phyloP scores from a whole-genome alignment of 92 coral and sea anemone genomes.

The Epizoanthus ramosus region DNA sequence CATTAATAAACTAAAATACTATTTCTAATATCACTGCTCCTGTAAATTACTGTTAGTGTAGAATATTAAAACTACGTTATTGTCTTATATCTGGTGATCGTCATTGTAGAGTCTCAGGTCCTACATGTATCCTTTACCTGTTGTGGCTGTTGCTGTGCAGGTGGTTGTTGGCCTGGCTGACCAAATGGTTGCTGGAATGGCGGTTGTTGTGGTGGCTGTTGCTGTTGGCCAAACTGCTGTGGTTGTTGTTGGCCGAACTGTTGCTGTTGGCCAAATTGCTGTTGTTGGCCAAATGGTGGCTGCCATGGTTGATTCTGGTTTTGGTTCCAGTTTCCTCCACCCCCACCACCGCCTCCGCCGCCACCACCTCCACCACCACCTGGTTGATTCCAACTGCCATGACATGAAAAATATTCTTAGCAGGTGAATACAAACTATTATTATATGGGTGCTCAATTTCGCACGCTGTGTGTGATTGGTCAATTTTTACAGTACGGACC shows the following conservation, averaged over 20 bases:
- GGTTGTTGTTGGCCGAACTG: slow-evolving; percentile 59
- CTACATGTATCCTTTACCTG: slow-evolving; percentile 54
- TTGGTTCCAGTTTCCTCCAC: slow-evolving; percentile 61
- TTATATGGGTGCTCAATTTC: too few relatives aligned
- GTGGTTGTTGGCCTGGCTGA: slow-evolving; percentile 66
- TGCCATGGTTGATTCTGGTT: slow-evolving; percentile 74
- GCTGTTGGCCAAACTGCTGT: slow-evolving; percentile 65
- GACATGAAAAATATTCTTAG: neutral
- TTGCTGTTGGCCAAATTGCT: slow-evolving; percentile 70
- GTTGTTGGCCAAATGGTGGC: slow-evolving; percentile 40
- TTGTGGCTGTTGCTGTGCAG: slow-evolving; percentile 54
- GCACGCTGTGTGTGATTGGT: too few relatives aligned
- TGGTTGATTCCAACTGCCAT: slow-evolving; percentile 18
- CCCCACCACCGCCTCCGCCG: neutral
- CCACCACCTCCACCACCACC: slow-evolving; percentile 10
- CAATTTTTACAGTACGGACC: too few relatives aligned
- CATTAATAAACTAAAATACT: neutral
- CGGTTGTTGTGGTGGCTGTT: slow-evolving; percentile 73
- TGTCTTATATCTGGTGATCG: neutral
- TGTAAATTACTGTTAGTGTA: too few relatives aligned
- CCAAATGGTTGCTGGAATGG: slow-evolving; percentile 75
- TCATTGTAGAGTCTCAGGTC: neutral
- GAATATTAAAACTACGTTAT: too few relatives aligned
- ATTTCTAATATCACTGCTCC: neutral
- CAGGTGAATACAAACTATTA: too few relatives aligned